Base-by-base conservation (phyloP, 2,888 invertebrate genomes). In the Agrilus biguttatus region DNA sequence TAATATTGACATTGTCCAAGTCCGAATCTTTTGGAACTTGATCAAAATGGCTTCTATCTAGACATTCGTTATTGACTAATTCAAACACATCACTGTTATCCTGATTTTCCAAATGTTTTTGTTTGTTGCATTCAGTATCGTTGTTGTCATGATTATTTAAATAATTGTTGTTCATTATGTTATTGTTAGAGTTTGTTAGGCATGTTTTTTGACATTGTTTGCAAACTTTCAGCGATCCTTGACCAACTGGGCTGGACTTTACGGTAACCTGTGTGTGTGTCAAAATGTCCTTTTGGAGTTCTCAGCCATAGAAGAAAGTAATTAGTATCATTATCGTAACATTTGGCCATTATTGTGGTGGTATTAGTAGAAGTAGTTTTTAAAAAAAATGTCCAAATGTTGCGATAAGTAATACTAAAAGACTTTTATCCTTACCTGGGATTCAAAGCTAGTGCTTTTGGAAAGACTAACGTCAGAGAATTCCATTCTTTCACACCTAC, bases 171-270 rank as follows among this genome's bases (percentile, higher is more conserved):
- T 54, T 52, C 33, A 47, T 39, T 42, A 51, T 58, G 7, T 70
- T 72, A 53, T 70, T 71, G 52, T 71, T 73, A 47, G 71, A 71
- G 56, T 72, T 72, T 7, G 74, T 73, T 49, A 78, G 73, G 66
- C 83, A 84, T 58, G 81, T 82, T 67, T 80, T 82, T 58, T 83
- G 84, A 66, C 84, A 84, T 63, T 83, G 80, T 51, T 80, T 75
- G 66, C 84, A 84, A 43, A 84, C 79, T 42, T 80, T 75, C 56
- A 83, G 72, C 44, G 78, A 77, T 65, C 83, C 83, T 47, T 79
- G 77, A 41, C 78, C 75, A 45, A 79, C 75, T 46, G 82, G 82
- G 63, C 82, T 82, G 40, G 83, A 83, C 55, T 82, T 74, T 44
- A 84, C 83, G 39, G 83, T 83, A 51, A 83, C 81, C 83, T 83